Base-by-base conservation (phyloP, 1,140 invertebrate genomes). In the Drosophila santomea region DNA sequence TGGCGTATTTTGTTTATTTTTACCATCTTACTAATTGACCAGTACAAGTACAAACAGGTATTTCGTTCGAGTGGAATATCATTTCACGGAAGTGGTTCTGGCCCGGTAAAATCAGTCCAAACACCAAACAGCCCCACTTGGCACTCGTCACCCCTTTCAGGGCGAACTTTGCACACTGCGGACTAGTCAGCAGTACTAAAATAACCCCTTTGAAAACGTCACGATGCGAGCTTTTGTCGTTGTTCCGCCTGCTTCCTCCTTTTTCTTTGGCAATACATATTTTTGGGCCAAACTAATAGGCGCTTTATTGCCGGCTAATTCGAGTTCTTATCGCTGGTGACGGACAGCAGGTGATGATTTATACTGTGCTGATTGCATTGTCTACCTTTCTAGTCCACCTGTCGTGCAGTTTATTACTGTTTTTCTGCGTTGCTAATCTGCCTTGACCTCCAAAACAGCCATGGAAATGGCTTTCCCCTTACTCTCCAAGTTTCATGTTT, bases 1-100 rank as follows among this genome's bases (percentile, higher is more conserved):
- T 45, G 66, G 72, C 47, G 74, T 69, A 47, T 55, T 66, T 28
- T 23, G 36, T 68, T 59, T 86, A 86, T 88, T 86, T 86, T 54
- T 67, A 66, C 60, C 52, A 44, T 51, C 62, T 89, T 88, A 88
- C 83, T 88, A 88, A 88, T 88, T 77, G 48, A 39, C 55, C 60
- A 57, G 28, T 12, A 17, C 52, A 47, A 25, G 44, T 39, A 41
- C 28, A 71, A 58, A 52, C 66, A 60, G 52, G 71, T 44, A 89
- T 88, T 89, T 73, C 84, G 52, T 32, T 41, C 28, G 32, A 45
- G 38, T 43, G 74, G 59, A 62, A 71, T 48, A 55, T 51, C 36
- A 63, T 88, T 88, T 83, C 79, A 57, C 35, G 8, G 12, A 8
- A 39, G 47, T 32, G 47, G 47, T 38, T 4, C 48, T 20, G 52